Evolutionary conservation across 2,888 invertebrate species (phyloP).

Genomic region (Himalopsyche kuldschensis): DNA sequence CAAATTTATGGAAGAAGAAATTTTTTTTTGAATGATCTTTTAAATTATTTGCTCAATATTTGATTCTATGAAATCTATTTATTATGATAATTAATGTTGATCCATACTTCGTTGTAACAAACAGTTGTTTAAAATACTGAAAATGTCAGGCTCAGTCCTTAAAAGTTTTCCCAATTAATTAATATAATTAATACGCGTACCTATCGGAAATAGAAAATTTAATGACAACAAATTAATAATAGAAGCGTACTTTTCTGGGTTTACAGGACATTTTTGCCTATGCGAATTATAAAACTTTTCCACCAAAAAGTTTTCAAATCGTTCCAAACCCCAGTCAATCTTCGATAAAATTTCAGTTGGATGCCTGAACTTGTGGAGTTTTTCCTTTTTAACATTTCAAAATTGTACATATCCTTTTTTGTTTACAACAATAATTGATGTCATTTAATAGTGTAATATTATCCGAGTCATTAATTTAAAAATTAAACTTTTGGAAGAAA

Average conservation of each 20-base stretch:
- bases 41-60: too few species aligned
- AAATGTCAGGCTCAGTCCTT: background rate
- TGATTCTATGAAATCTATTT: too few species aligned
- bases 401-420: too few species aligned
- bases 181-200: background rate
- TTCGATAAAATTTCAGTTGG: background rate
- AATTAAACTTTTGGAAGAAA: too few species aligned
- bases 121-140: background rate
- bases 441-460: too few species aligned
- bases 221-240: background rate
- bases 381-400: too few species aligned
- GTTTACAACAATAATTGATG: too few species aligned
- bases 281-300: background rate
- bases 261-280: background rate
- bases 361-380: too few species aligned
- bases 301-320: background rate
- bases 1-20: too few species aligned
- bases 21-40: too few species aligned
- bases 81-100: too few species aligned
- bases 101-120: background rate
- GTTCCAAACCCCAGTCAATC: background rate
- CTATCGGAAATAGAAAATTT: background rate
- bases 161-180: background rate
- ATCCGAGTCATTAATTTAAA: too few species aligned
- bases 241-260: background rate